Conservation (phyloP, 2,888 invertebrate species). For the Mimumesa dahlbomi region DNA sequence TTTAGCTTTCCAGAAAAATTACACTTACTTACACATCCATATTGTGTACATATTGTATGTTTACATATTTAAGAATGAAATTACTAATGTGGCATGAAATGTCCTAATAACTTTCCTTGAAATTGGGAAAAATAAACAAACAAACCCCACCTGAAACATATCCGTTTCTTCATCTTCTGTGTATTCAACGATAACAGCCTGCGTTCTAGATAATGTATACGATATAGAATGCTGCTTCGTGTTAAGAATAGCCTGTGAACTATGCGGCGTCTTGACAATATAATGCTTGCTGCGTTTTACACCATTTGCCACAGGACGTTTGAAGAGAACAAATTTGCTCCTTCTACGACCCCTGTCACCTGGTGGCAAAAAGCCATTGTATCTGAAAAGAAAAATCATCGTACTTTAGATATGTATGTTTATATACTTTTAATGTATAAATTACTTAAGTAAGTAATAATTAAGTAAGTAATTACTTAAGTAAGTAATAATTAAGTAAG, state of each 20-base stretch:
- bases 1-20: no score
- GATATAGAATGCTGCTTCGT: slow-evolving; percentile 97
- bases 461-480: no score
- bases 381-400: slow-evolving; percentile 82
- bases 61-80: no score
- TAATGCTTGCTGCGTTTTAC: slow-evolving; percentile 97
- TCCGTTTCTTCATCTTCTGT: slow-evolving; percentile 97
- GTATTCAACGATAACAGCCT: slow-evolving; percentile 99
- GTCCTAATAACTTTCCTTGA: no score
- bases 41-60: no score
- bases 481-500: no score
- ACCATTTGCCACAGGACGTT: slow-evolving; percentile 92
- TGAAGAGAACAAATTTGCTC: slow-evolving; percentile 96
- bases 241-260: slow-evolving; percentile 96
- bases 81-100: no score
- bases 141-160: slow-evolving; percentile 99
- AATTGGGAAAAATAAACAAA: no score
- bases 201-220: slow-evolving; percentile 96
- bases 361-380: slow-evolving; percentile 96
- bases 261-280: slow-evolving; percentile 97
- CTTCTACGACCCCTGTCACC: slow-evolving; percentile 96
- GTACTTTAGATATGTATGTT: no score
- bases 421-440: no score
- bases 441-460: no score
- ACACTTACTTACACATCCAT: no score